These are phyloP conservation scores for Rhegmatorhina hoffmannsi DNA, from an alignment of 2,113 vertebrate genomes.

Conservation along the genomic window DNA sequence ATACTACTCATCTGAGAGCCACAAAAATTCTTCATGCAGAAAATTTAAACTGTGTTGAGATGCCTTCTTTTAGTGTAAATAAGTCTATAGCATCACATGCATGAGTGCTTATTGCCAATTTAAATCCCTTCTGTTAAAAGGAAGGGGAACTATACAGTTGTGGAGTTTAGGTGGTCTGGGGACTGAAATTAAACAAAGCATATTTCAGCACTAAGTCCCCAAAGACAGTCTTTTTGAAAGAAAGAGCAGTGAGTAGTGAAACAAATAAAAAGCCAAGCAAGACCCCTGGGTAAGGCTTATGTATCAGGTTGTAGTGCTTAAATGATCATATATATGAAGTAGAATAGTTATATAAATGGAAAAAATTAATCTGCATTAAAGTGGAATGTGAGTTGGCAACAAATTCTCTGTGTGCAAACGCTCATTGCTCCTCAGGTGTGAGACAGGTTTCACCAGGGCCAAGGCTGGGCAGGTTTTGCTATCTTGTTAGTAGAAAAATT, in stretches of 20 bases:
- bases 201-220: background rate
- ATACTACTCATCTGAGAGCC: background rate
- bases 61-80: background rate
- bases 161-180: background rate
- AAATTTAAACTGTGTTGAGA: slow-evolving; percentile 6
- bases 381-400: background rate
- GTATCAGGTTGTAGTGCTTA: background rate
- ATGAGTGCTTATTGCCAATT: background rate
- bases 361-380: background rate
- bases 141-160: fast-evolving
- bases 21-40: background rate
- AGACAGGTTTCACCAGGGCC: background rate
- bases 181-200: background rate
- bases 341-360: background rate
- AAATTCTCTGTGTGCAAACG: background rate
- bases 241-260: background rate
- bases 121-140: background rate
- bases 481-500: background rate
- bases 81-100: background rate
- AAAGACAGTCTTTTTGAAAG: background rate
- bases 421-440: background rate
- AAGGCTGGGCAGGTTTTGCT: background rate
- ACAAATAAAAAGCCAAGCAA: background rate
- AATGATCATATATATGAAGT: background rate
- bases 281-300: background rate